A percentile compares a stretch with the other conserved stretches of the same genome.
Evolutionary conservation across 2,888 invertebrate species (phyloP).

Genomic region (Parnassius orleans): DNA sequence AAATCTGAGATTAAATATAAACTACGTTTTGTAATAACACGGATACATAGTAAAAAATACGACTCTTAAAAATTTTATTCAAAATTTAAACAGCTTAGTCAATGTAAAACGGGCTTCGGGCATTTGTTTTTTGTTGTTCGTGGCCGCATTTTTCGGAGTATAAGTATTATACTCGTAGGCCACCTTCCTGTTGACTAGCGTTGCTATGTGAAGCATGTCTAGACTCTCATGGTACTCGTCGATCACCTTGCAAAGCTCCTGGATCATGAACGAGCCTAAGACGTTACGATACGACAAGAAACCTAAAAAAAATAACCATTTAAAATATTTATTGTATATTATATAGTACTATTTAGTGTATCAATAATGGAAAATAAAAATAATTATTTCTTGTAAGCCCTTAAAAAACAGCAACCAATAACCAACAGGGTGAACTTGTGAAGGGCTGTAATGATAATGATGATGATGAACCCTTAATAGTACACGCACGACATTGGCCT

Average conservation of each 20-base stretch:
- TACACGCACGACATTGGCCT: too few species aligned
- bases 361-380: too few species aligned
- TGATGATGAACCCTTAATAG: too few species aligned
- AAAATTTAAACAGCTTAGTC: conserved; percentile 51
- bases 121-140: conserved; percentile 57
- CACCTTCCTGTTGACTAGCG: conserved; percentile 47
- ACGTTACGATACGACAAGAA: conserved; percentile 50
- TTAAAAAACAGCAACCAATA: too few species aligned
- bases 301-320: conserved; percentile 40
- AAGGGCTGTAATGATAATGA: too few species aligned
- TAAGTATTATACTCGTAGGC: conserved; percentile 47
- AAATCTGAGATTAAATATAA: too few species aligned
- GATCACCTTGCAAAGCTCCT: conserved; percentile 54
- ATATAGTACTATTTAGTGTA: too few species aligned
- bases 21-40: too few species aligned
- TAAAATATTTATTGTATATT: too few species aligned
- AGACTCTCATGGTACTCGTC: conserved; percentile 37
- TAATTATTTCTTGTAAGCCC: too few species aligned
- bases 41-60: too few species aligned
- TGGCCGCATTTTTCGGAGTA: conserved; percentile 35
- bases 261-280: conserved; percentile 59
- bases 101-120: conserved; percentile 59
- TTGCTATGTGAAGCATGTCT: conserved; percentile 56
- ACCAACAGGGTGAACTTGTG: too few species aligned
- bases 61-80: not conserved